A percentile compares a stretch with the other conserved stretches of the same genome.
phyloP scores from a whole-genome alignment of 1,140 invertebrate species.

The Hyles euphorbiae region DNA sequence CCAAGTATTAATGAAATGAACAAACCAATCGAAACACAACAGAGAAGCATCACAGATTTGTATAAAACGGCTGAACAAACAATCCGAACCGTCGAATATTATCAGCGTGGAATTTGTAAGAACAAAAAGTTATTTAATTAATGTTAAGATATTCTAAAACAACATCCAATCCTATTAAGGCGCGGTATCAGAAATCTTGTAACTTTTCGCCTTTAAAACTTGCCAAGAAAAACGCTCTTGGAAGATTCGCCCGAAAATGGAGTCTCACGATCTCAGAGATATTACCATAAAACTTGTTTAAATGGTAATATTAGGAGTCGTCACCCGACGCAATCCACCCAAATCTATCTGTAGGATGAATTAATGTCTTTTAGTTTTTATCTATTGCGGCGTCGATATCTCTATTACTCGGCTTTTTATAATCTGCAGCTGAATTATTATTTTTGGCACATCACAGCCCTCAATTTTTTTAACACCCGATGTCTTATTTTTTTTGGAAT shows the following conservation, averaged over 20 bases:
- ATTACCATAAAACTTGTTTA: conserved; percentile 76
- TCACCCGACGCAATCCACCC: conserved; percentile 55
- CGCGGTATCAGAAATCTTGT: conserved; percentile 52
- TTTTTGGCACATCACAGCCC: too few species aligned
- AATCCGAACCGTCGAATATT: conserved; percentile 24
- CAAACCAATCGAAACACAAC: not conserved
- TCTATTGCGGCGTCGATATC: not conserved
- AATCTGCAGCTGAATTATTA: too few species aligned
- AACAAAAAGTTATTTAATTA: conserved; percentile 52
- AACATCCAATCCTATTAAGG: conserved; percentile 60
- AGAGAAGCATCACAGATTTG: conserved; percentile 4
- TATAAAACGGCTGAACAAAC: conserved; percentile 14
- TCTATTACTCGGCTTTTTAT: too few species aligned
- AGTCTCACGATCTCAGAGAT: conserved; percentile 46
- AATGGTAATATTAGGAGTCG: conserved; percentile 73
- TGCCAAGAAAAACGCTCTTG: conserved; percentile 58
- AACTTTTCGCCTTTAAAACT: conserved; percentile 62
- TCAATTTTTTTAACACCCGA: too few species aligned
- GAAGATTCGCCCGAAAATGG: conserved; percentile 64
- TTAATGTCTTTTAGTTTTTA: not conserved
- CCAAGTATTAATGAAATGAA: too few species aligned
- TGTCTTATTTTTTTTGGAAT: too few species aligned
- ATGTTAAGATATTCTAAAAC: conserved; percentile 53
- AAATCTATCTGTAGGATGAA: conserved; percentile 38
- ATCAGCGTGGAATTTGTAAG: conserved; percentile 28